Base-by-base conservation (phyloP, 2,888 invertebrate genomes). In the Lasioglossum leucozonium region DNA sequence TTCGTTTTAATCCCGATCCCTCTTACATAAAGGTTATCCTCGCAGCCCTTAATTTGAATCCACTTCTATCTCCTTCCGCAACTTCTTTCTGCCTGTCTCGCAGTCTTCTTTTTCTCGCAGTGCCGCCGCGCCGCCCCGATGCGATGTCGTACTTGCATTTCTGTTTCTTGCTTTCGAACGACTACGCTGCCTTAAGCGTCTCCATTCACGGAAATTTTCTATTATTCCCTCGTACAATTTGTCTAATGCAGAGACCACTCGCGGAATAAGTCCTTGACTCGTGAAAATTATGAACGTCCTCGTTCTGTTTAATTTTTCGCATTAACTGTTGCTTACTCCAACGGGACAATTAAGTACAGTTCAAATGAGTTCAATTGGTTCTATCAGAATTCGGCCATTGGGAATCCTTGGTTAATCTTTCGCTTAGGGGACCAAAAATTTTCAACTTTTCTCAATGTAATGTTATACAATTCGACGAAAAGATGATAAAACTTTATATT, bases 1-100 rank as follows among this genome's bases (percentile, higher is more conserved):
- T 80, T 79, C 75, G 85, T 81, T 88, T 88, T 83, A 89, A 87
- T 86, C 75, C 51, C 74, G 76, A 77, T 80, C 71, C 79, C 76
- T 77, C 73, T 44, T 78, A 74, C 77, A 75, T 80, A 81, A 72
- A 85, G 81, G 87, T 82, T 76, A 80, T 79, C 72, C 58, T 76
- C 77, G 69, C 71, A 77, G 65, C 67, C 81, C 82, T 82, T 82
- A 87, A 88, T 85, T 81, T 77, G 67, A 51, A 47, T 62, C 79
- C 73, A 71, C 74, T 67, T 55, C 78, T 34, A 44, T 72, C 75
- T 69, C 44, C 67, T 58, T 77, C 71, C 69, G 34, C 77, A 42
- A 79, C 72, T 79, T 55, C 73, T 81, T 84, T 73, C 73, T 72
- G 30, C 73, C 44, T 58, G 30, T 30, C 37, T 67, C 42, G n/a